Base-by-base conservation (phyloP, 2,888 invertebrate species). In the Cantharis flavilabris region DNA sequence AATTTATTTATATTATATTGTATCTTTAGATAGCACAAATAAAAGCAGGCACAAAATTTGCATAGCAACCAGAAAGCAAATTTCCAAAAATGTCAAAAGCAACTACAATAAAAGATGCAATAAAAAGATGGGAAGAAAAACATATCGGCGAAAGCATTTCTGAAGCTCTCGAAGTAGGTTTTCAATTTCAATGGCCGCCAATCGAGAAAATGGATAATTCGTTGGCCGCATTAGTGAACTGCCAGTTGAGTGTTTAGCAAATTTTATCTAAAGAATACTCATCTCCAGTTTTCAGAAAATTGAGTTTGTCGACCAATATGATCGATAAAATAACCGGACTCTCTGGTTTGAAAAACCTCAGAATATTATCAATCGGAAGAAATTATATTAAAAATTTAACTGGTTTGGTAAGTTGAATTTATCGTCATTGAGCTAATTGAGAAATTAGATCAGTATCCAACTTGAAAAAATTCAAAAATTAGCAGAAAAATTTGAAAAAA, bases 171-270 rank as follows among this genome's bases (percentile, higher is more conserved):
- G 95, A 96, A 81, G 93, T 98, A 1, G 93, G 93, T 78, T 89
- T 98, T 69, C 94, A 94, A 80, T 97, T 97, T 83, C 95, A 96
- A 86, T 96, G 94, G 92, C 98, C 97, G 0, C 97, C 98, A 0
- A 96, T 98, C 73, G 98, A 98, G 85, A 98, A 97, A 89, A 97
- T 98, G 96, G 98, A 98, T 85, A 94, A 92, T 76, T 92, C 94
- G 1, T 89, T 98, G 26, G 92, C 94, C 0, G 91, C 91, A 0
- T 89, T 98, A 4, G 88, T 90, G 2, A 93, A 92, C 80, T 97
- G 97, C 91, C 93, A 94, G 96, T 97, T 93, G 77, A 30, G 3
- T 70, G 49, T 70, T 26, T n/a, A 4, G n/a, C 9, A 11, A 13
- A n/a, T 33, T 67, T 16, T 33, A 73, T 65, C n/a, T 49, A 30